Evolutionary conservation across 2,888 invertebrate species (phyloP), one percentile per base, ranked within the genome.

Genomic region (Anoncus sp.): DNA sequence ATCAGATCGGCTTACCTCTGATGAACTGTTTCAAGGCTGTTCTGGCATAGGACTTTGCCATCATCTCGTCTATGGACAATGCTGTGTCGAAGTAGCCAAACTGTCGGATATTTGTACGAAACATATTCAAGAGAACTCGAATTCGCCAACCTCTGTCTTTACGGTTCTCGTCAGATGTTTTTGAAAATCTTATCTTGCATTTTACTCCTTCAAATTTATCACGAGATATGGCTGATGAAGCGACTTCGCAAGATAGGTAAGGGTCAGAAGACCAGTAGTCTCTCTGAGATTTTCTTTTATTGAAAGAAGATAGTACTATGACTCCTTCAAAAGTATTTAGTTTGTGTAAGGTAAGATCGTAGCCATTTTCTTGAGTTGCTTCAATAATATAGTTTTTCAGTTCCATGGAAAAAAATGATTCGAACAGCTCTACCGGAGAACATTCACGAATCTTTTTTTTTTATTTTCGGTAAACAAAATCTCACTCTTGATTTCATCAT

Each of bases 321-420:
- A 62, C 43, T 49, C 73, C 77, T 38, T 35, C 77, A 16, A 55
- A 55, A 31, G 65, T 60, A 60, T 71, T 47, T 18, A 71, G 40
- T 38, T 71, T 51, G 7, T 47, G 16, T 31, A 70, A 40, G n/a
- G 18, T 16, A 20, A 79, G 76, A 65, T 80, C 63, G 27, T 40
- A 82, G 20, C 60, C 63, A 59, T 82, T 82, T 24, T 81, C 76
- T 45, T 75, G 72, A 57, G 14, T 70, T 43, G 79, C 55, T 1
- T 78, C 80, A 45, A 81, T 80, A 16, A 82, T 81, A 24, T 77
- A 77, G 40, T 75, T 45, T 72, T 82, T 82, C 67, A 82, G 77
- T 18, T 77, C 70, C 7, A 14, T 35, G 5, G 70, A 78, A 72
- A 80, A 82, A 70, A 80, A 80, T 9, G n/a, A 43, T 67, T 82